These are phyloP conservation scores for Drosophila sproati DNA, from an alignment of 1,140 invertebrate genomes.

Conservation along the genomic window DNA sequence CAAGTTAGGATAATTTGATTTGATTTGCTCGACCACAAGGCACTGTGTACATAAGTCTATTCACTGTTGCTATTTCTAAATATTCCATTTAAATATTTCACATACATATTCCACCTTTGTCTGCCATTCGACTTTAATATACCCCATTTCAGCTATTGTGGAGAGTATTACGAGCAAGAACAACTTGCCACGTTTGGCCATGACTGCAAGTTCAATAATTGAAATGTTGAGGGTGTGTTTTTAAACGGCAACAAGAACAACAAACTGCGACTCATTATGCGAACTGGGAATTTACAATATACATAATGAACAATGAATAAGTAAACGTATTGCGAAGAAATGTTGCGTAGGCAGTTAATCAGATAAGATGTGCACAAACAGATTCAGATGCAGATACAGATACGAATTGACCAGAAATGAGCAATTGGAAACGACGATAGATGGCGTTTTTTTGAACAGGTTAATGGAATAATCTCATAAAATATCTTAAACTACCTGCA, in stretches of 20 bases:
- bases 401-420: constrained; percentile 21
- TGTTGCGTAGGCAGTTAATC: not conserved
- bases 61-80: too few species aligned
- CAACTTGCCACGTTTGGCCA: constrained; percentile 48
- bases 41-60: not conserved
- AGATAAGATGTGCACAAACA: not conserved
- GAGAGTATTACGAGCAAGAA: too few species aligned
- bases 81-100: too few species aligned
- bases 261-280: constrained; percentile 18
- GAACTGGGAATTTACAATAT: not conserved
- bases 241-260: constrained; percentile 2
- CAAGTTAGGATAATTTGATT: too few species aligned
- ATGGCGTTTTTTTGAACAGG: constrained; percentile 36
- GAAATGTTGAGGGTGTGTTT: constrained; percentile 40
- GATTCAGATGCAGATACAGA: not conserved
- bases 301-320: constrained; percentile 22
- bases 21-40: not conserved
- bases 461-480: too few species aligned
- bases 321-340: constrained; percentile 25
- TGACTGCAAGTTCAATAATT: constrained; percentile 51
- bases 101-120: too few species aligned
- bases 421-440: constrained; percentile 41
- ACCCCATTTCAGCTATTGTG: too few species aligned
- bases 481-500: too few species aligned
- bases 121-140: too few species aligned